Evolutionary conservation across 2,888 invertebrate genomes (phyloP).

Genomic region (Apamea epomidion): DNA sequence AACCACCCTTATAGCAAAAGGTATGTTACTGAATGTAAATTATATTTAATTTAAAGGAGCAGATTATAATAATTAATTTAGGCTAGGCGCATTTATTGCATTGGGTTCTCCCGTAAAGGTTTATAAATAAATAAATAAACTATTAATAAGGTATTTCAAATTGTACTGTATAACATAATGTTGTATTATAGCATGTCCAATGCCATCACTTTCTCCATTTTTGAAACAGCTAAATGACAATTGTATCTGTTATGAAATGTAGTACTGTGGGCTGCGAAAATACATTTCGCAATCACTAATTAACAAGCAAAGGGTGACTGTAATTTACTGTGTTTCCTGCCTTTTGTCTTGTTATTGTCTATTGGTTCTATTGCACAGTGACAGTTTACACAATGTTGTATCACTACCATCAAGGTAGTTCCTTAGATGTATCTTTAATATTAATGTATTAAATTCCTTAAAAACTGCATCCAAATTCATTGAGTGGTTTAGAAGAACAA

Average conservation of each 20-base stretch:
- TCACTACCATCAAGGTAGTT: not conserved
- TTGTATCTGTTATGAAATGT: not conserved
- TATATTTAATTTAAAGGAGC: not conserved
- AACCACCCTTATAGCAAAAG: not conserved
- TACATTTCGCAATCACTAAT: conserved; percentile 36
- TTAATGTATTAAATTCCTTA: not conserved
- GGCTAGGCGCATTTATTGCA: not conserved
- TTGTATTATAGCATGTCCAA: not conserved
- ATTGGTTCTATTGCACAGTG: conserved; percentile 13
- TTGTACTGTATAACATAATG: not conserved
- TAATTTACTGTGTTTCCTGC: conserved; percentile 27
- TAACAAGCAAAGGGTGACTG: conserved; percentile 1
- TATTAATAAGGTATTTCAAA: not conserved
- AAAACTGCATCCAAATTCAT: not conserved
- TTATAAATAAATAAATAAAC: not conserved
- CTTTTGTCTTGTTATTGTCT: conserved; percentile 24
- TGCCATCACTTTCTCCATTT: conserved; percentile 1
- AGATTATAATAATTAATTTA: not conserved
- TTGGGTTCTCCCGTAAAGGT: not conserved
- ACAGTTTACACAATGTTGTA: not conserved
- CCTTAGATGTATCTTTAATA: not conserved
- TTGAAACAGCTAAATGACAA: not conserved
- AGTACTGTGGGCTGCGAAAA: conserved; percentile 16
- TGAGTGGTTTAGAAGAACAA: not conserved
- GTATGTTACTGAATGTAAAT: too few relatives aligned